Evolutionary conservation across 2,888 invertebrate species (phyloP), one percentile per base, ranked within the genome.

Genomic region (Dermolepida albohirtum): DNA sequence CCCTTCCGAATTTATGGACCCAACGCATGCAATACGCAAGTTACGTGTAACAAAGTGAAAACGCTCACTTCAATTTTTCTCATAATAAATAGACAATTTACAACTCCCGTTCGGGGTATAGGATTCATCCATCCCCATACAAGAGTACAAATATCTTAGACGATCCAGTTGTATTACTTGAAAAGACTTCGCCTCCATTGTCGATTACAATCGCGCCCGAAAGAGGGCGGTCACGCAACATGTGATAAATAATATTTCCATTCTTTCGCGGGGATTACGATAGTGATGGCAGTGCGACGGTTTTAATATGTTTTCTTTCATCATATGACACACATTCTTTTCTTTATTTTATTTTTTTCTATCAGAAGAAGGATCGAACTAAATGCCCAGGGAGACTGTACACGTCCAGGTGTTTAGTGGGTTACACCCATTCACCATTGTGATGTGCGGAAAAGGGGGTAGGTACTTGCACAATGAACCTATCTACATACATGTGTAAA

Each of bases 371-470:
- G 59, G 59, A 14, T 39, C 34, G 52, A 17, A 44, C 27, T 29
- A 59, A 27, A 44, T 29, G 4, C 22, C 22, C 59, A 44, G 14
- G 39, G 16, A 40, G 54, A 54, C 22, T 44, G 59, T 47, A 62
- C 59, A 62, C 39, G 59, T 54, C 63, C 65, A 69, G 69, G 65
- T 69, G 69, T 65, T 62, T 69, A 44, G 52, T 51, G 47, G 39
- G 72, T 74, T 69, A 73, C 74, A 73, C 74, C 73, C 74, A 73
- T 71, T 73, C 70, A 69, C 59, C 47, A 57, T 64, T 44, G 27
- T 47, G 39, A 22, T 8, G 49, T 29, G 43, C 50, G 27, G 47
- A 50, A 50, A 68, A 68, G 55, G 47, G 67, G 52, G 52, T 44
- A 49, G 43, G 67, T 47, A 55, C 49, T 50, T 71, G 44, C 67